phyloP scores from a whole-genome alignment of 2,797 vertebrate genomes.

The Muscicapa comitata region DNA sequence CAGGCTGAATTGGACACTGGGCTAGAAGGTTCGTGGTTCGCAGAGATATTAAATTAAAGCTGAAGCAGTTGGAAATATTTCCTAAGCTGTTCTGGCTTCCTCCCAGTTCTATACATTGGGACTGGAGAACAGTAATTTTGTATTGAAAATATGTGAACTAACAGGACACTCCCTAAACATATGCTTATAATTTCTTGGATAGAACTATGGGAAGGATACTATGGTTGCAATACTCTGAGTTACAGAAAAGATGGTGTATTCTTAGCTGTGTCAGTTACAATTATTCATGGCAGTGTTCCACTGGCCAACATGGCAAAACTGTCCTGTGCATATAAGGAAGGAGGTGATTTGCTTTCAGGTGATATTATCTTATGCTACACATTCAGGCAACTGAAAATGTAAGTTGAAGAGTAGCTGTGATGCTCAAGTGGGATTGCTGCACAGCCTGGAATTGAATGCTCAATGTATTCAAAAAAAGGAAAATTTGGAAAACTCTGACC shows the following conservation, averaged over 20 bases:
- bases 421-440: background rate
- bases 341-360: background rate
- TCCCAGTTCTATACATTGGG: background rate
- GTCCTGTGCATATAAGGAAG: background rate
- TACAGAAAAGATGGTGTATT: background rate
- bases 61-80: conserved; percentile 30
- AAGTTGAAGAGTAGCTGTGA: background rate
- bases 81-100: conserved; percentile 2
- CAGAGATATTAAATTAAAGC: conserved; percentile 45
- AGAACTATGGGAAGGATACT: background rate
- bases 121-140: conserved; percentile 36
- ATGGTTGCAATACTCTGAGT: background rate
- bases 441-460: no score
- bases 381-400: background rate
- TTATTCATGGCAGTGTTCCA: background rate
- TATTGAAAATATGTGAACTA: conserved; percentile 7
- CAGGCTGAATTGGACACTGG: conserved; percentile 32
- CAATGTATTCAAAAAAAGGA: no score
- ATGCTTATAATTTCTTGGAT: background rate
- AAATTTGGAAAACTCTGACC: background rate
- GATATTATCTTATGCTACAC: background rate
- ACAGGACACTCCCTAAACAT: background rate
- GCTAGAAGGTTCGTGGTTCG: conserved; percentile 8
- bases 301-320: background rate
- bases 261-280: background rate